Evolutionary conservation across 2,797 vertebrate species (phyloP).

Genomic region (Myiotriccus ornatus): DNA sequence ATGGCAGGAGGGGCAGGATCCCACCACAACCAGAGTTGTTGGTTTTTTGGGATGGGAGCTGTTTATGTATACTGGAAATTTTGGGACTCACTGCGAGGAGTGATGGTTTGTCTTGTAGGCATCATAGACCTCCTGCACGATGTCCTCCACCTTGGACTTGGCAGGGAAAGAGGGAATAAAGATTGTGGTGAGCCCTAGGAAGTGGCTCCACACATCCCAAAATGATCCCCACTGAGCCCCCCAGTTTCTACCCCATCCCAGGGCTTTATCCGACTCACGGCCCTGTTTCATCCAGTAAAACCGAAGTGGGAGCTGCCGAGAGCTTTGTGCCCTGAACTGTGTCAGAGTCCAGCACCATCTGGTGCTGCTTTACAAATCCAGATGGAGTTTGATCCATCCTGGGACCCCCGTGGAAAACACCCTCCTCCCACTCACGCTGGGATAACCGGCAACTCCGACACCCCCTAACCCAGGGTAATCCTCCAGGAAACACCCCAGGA

Average conservation of each 20-base stretch:
- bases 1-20: background rate
- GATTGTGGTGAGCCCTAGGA: background rate
- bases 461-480: background rate
- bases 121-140: conserved; percentile 85
- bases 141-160: conserved; percentile 89
- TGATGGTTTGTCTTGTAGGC: conserved; percentile 84
- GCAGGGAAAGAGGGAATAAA: conserved; percentile 18
- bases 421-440: background rate
- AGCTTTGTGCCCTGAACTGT: background rate
- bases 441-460: background rate
- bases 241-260: background rate
- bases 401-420: background rate
- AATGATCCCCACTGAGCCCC: accelerated
- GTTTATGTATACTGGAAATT: background rate
- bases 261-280: accelerated
- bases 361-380: background rate
- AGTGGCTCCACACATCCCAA: background rate
- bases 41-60: background rate
- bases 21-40: too few species aligned
- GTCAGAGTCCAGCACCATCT: background rate
- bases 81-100: conserved; percentile 68
- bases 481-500: background rate
- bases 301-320: background rate
- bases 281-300: background rate
- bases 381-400: background rate